A percentile compares a stretch with the other conserved stretches of the same genome.
Conservation (phyloP, 1,140 invertebrate genomes). For the Eupristina koningsbergeri region DNA sequence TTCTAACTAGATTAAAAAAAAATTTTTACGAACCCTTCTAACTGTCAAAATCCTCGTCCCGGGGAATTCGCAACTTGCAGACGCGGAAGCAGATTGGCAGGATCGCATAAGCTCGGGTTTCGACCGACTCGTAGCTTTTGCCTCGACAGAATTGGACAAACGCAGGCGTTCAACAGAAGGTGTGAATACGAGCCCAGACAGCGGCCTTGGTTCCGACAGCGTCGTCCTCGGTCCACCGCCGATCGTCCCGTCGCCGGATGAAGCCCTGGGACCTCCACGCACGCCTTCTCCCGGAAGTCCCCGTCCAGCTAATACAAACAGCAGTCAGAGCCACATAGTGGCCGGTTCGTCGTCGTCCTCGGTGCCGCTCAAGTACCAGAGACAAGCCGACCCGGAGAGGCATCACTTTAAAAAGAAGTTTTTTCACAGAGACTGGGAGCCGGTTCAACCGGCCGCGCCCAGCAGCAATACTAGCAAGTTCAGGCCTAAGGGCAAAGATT, state of each 20-base stretch:
- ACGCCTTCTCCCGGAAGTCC: conserved; percentile 80
- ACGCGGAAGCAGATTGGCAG: conserved; percentile 83
- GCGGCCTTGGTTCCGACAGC: conserved; percentile 82
- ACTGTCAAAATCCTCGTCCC: not conserved
- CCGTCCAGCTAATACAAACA: conserved; percentile 68
- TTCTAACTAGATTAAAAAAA: not conserved
- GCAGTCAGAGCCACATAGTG: conserved; percentile 39
- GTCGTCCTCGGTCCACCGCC: conserved; percentile 75
- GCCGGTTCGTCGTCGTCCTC: conserved; percentile 44
- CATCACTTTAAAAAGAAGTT: conserved; percentile 88
- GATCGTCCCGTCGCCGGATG: conserved; percentile 74
- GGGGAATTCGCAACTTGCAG: conserved; percentile 25
- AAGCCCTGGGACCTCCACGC: conserved; percentile 76
- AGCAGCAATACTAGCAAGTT: conserved; percentile 73
- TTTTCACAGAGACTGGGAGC: conserved; percentile 77
- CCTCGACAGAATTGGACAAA: conserved; percentile 88
- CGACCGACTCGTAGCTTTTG: conserved; percentile 88
- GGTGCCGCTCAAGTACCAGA: conserved; percentile 77
- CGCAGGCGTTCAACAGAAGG: conserved; percentile 84
- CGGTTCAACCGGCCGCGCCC: not conserved
- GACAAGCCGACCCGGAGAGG: conserved; percentile 75
- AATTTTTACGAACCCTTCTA: not conserved
- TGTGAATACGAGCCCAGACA: conserved; percentile 84
- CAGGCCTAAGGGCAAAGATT: conserved; percentile 83
- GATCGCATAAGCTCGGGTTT: conserved; percentile 89